Base-by-base conservation (phyloP, 2,888 invertebrate genomes). In the Acronicta aceris region DNA sequence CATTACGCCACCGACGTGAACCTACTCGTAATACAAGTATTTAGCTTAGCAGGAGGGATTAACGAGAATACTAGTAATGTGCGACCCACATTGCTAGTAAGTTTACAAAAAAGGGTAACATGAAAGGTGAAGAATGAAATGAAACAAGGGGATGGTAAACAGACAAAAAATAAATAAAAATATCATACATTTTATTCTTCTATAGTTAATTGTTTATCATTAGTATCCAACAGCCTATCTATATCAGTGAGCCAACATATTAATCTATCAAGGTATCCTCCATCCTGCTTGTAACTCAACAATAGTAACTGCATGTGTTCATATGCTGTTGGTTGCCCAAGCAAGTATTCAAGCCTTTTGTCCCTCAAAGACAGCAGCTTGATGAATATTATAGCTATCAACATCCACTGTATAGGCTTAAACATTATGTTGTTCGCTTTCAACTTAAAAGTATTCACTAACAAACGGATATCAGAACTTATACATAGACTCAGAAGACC, bases 391-490 rank as follows among this genome's bases (percentile, higher is more conserved):
- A 97, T 90, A 5, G 96, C 95, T 59, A 97, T 95, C 27, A 97
- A 88, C 62, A 95, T 96, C 97, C 97, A 97, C 78, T 97, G 96
- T 13, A 95, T 89, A 0, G 96, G 96, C 84, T 96, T 97, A 79
- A 97, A 97, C 81, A 96, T 95, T 36, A 97, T 96, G 82, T 97
- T 97, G 74, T 96, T 94, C 1, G 97, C 96, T 74, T 95, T 95
- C 49, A 97, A 90, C 68, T 96, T 95, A 79, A 97, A 96, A 33
- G 96, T 96, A 69, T 95, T 95, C 0, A 96, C 95, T 52, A 97
- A 88, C 49, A 91, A 79, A 38, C 92, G 85, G 0, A 96, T 85
- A 78, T 96, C 95, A 0, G 89, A 84, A 74, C 79, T 91, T 25
- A 95, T 85, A 13, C 93, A 88, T 38, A 89, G 75, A 33, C 89